Evolutionary conservation across 37 sponge, comb jelly and placozoan genomes (phyloP).

Genomic region (Petrosia ficiformis): DNA sequence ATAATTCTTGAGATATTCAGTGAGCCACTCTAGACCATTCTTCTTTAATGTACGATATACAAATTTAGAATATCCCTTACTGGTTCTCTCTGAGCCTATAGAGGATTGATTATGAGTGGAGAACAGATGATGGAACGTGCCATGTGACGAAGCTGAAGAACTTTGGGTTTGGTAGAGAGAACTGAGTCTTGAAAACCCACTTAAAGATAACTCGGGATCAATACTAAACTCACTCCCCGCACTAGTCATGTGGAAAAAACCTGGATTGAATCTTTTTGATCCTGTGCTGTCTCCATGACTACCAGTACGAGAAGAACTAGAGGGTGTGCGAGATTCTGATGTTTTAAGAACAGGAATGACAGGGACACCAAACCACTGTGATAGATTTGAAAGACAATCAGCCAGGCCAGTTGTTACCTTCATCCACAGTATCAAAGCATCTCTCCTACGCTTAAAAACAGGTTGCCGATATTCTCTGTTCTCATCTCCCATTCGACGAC

Average conservation of each 20-base stretch:
- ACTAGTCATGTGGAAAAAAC: neutral
- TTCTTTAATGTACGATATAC: conserved; percentile 60
- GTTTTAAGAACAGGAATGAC: neutral
- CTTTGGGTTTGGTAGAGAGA: conserved; percentile 3
- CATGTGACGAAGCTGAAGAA: neutral
- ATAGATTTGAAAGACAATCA: conserved; percentile 19
- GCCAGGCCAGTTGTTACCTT: conserved; percentile 51
- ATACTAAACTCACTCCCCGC: neutral
- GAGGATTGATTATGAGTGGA: neutral
- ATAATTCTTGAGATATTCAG: conserved; percentile 20
- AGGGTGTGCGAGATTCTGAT: conserved; percentile 1
- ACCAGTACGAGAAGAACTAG: neutral
- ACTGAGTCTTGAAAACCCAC: neutral
- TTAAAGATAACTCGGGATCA: conserved; percentile 3
- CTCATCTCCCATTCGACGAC: conserved; percentile 34
- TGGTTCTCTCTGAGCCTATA: neutral
- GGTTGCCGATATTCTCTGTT: conserved; percentile 27
- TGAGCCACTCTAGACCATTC: conserved; percentile 43
- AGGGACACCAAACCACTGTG: conserved; percentile 34
- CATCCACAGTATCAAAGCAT: conserved; percentile 58
- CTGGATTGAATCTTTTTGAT: too few relatives aligned
- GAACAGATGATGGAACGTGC: conserved; percentile 1
- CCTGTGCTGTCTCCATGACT: neutral
- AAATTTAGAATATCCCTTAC: conserved; percentile 44
- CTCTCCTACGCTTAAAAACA: conserved; percentile 35